These are phyloP conservation scores for Probaryconus sp. DNA, from an alignment of 1,140 invertebrate species.

Conservation along the genomic window DNA sequence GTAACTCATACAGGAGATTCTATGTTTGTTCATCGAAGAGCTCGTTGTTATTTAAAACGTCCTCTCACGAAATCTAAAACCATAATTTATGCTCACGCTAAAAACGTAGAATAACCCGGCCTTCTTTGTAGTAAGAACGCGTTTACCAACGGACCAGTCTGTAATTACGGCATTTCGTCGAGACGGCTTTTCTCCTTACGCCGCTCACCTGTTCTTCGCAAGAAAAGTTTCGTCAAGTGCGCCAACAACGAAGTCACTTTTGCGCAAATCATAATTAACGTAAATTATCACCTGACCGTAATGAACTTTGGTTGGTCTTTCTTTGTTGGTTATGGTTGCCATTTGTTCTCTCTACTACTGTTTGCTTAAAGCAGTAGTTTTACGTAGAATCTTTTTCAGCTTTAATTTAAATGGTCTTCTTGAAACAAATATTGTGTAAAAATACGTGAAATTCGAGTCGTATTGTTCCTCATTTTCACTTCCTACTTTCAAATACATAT, in stretches of 20 bases:
- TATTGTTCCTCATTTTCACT: too few species aligned
- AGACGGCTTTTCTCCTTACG: slow-evolving; percentile 8
- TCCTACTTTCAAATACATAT: too few species aligned
- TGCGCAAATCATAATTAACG: slow-evolving; percentile 35
- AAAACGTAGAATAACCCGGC: slow-evolving; percentile 37
- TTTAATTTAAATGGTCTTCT: too few species aligned
- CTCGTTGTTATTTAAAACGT: too few species aligned
- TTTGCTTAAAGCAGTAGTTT: too few species aligned
- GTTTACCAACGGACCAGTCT: slow-evolving; percentile 30
- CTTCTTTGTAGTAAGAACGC: slow-evolving; percentile 32
- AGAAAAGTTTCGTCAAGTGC: slow-evolving; percentile 26
- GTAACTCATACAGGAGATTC: too few species aligned
- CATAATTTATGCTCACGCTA: slow-evolving; percentile 39
- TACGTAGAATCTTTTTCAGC: too few species aligned
- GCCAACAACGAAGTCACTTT: slow-evolving; percentile 31
- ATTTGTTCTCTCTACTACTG: neutral
- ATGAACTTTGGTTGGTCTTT: too few species aligned
- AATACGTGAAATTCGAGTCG: too few species aligned
- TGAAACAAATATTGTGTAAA: too few species aligned
- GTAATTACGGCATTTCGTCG: slow-evolving; percentile 32
- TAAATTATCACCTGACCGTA: slow-evolving; percentile 6
- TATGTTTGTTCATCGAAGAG: too few species aligned
- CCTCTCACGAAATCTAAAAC: slow-evolving; percentile 29
- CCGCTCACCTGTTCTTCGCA: slow-evolving; percentile 26
- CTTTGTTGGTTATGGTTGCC: neutral